Evolutionary conservation across 2,888 invertebrate species (phyloP).

Genomic region (Trichacis sp.): DNA sequence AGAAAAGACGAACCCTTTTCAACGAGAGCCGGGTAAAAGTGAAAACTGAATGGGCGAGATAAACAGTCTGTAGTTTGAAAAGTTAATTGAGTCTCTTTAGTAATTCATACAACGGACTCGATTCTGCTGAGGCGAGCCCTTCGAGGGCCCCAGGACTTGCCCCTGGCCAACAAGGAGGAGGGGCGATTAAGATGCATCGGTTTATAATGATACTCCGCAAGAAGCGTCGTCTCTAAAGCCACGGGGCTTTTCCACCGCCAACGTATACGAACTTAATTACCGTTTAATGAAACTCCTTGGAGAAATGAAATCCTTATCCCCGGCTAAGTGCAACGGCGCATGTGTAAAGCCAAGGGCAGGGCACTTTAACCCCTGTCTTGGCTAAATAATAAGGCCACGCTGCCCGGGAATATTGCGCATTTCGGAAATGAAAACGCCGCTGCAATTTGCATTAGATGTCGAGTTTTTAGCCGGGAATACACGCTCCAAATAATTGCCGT

Average conservation of each 20-base stretch:
- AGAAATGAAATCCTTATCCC: slow-evolving; percentile 64
- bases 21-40: slow-evolving; percentile 21
- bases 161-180: slow-evolving; percentile 24
- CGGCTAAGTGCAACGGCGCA: slow-evolving; percentile 17
- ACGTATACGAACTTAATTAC: slow-evolving; percentile 60
- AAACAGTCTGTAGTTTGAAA: slow-evolving; percentile 54
- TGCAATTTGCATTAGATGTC: background rate
- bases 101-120: slow-evolving; percentile 53
- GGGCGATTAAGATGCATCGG: slow-evolving; percentile 61
- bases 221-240: slow-evolving; percentile 39
- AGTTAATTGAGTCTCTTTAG: slow-evolving; percentile 57
- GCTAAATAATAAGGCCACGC: slow-evolving; percentile 27
- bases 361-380: slow-evolving; percentile 25
- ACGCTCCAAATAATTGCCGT: background rate
- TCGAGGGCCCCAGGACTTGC: slow-evolving; percentile 9
- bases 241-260: slow-evolving; percentile 41
- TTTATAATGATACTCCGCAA: slow-evolving; percentile 59
- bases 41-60: slow-evolving; percentile 36
- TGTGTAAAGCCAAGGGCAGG: slow-evolving; percentile 26
- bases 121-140: background rate
- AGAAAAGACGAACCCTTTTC: slow-evolving; percentile 50
- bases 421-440: slow-evolving; percentile 19
- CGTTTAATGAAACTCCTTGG: slow-evolving; percentile 61
- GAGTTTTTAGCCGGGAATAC: background rate
- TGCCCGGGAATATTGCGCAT: slow-evolving; percentile 15